phyloP scores from a whole-genome alignment of 2,888 invertebrate species.

The Diachrysia chrysitis region DNA sequence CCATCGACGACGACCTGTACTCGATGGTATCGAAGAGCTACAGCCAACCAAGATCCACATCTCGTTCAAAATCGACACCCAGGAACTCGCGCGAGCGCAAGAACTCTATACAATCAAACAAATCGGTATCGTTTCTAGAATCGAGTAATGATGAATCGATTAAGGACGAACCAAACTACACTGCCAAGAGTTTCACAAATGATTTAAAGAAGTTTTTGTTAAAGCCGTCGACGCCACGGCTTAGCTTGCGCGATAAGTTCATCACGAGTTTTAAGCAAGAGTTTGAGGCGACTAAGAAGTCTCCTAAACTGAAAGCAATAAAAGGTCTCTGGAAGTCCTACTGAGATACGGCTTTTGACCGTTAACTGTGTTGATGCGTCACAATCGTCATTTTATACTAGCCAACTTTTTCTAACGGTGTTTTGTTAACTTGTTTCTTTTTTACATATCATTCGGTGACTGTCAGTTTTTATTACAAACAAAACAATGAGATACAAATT shows the following conservation, averaged over 20 bases:
- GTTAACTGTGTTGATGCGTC: constrained; percentile 30
- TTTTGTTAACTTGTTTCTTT: constrained; percentile 24
- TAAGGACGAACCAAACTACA: constrained; percentile 85
- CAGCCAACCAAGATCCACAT: constrained; percentile 68
- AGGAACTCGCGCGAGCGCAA: constrained; percentile 72
- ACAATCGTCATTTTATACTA: constrained; percentile 32
- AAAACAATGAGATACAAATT: neutral
- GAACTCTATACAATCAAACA: constrained; percentile 84
- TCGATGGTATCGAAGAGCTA: constrained; percentile 80
- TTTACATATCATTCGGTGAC: constrained; percentile 3
- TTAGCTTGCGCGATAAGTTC: constrained; percentile 85
- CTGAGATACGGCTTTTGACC: constrained; percentile 58
- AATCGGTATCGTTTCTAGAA: constrained; percentile 86
- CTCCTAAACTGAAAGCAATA: constrained; percentile 85
- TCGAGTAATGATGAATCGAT: constrained; percentile 81
- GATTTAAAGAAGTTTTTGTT: constrained; percentile 85
- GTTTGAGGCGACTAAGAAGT: constrained; percentile 82
- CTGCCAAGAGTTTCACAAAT: constrained; percentile 87
- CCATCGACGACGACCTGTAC: constrained; percentile 80
- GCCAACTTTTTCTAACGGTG: constrained; percentile 19
- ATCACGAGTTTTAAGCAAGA: constrained; percentile 86
- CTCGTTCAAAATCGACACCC: constrained; percentile 67
- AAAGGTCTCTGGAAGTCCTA: constrained; percentile 88
- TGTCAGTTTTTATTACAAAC: neutral
- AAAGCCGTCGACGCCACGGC: constrained; percentile 81